Base-by-base conservation (phyloP, 2,113 vertebrate genomes). In the Halichoerus grypus region DNA sequence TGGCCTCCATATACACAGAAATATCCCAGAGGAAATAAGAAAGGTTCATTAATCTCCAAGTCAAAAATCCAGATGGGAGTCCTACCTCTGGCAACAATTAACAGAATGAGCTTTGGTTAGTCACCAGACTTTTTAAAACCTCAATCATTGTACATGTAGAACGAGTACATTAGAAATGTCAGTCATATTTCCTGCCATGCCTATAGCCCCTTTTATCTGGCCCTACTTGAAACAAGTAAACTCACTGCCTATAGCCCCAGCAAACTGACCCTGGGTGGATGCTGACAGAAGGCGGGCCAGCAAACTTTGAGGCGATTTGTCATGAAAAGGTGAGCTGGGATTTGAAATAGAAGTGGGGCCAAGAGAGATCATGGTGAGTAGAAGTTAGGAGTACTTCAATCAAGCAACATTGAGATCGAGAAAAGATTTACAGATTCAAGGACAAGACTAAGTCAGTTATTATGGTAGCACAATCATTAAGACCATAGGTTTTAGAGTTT, bases 361-460 rank as follows among this genome's bases (percentile, higher is more conserved):
- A 90, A 59, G 14, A 36, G 59, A 93, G 46, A 18, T 90, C 74
- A 71, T 3, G 7, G 76, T 14, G 63, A 96, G 28, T 4, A 4
- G 7, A 87, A 36, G 31, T 85, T 36, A 46, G 59, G 53, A 81
- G 46, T 24, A 57, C n/a, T 85, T 88, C 12, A 72, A 11, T 59
- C 14, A 92, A 69, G 59, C 1, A 82, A 69, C n/a, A n/a, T 1
- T 83, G 49, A 90, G 57, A 51, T 2, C 4, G 28, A 83, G 94
- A 67, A 57, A 95, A 86, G 51, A 74, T 33, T 49, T 71, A 46
- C 12, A 84, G 93, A 82, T 22, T 94, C 77, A 85, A 72, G 71
- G 46, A 39, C 2, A 82, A 89, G 55, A 67, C 21, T 49, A 46
- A 69, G 4, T 21, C 24, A 39, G 71, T 65, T 82, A 24, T 26